Conservation (phyloP, 2,113 vertebrate species). For the Sterrhoptilus dennistouni region DNA sequence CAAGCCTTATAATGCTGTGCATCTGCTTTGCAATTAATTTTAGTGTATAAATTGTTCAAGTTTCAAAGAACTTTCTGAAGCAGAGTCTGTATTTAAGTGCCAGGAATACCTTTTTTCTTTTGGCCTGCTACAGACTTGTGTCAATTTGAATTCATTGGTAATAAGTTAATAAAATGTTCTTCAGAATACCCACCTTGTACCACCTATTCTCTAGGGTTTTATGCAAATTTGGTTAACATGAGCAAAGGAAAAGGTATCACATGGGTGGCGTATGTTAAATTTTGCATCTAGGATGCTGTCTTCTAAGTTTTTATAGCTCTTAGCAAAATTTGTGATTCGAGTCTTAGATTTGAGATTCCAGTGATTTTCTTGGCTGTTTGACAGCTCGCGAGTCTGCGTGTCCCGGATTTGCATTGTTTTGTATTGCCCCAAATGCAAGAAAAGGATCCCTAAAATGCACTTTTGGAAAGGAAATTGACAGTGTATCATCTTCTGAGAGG, state of each 20-base stretch:
- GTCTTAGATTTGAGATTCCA: background rate
- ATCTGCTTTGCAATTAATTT: background rate
- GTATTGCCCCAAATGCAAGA: background rate
- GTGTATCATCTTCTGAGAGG: background rate
- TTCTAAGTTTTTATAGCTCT: background rate
- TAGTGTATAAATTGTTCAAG: background rate
- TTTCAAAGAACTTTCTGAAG: background rate
- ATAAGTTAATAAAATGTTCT: background rate
- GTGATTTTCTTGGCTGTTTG: background rate
- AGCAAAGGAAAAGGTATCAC: background rate
- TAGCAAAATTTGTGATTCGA: background rate
- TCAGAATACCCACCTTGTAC: background rate
- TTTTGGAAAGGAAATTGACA: background rate
- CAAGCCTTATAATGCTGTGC: background rate
- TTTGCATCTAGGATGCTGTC: background rate
- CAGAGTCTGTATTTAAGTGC: background rate
- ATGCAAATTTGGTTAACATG: background rate
- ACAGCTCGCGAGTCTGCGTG: background rate
- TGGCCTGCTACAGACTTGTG: accelerated
- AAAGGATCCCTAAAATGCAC: background rate
- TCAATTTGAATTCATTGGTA: background rate
- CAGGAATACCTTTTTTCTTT: background rate
- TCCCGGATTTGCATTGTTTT: background rate
- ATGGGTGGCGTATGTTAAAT: accelerated
- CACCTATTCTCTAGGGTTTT: accelerated